A percentile compares a stretch with the other conserved stretches of the same genome.
Conservation (phyloP, 2,797 vertebrate genomes). For the Mormyrus proboscirostris region DNA sequence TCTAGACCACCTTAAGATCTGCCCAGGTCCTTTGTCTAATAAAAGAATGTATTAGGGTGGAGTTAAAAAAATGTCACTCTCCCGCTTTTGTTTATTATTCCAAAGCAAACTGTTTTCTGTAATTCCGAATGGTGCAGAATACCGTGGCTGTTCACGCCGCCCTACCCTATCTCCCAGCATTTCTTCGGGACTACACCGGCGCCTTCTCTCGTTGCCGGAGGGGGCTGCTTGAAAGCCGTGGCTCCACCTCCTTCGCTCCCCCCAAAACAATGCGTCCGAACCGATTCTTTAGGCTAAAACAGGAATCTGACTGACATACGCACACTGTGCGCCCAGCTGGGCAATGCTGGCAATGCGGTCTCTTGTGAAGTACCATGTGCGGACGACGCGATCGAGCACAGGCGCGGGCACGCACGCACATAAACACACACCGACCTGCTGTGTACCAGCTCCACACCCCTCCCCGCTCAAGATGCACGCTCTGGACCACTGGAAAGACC, state of each 20-base stretch:
- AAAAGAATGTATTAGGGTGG: slow-evolving; percentile 13
- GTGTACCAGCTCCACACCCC: slow-evolving; percentile 32
- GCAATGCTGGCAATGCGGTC: neutral
- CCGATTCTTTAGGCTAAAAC: neutral
- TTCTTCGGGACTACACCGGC: slow-evolving; percentile 22
- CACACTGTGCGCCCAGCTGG: neutral
- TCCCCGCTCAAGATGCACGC: slow-evolving; percentile 43
- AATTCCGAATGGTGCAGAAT: neutral
- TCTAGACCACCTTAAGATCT: slow-evolving; percentile 32
- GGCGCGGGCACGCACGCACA: neutral
- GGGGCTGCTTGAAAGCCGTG: neutral
- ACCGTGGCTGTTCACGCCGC: neutral
- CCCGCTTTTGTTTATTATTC: neutral
- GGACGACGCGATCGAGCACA: neutral
- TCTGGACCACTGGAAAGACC: slow-evolving; percentile 37
- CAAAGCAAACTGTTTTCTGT: neutral
- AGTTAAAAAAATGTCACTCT: slow-evolving; percentile 29
- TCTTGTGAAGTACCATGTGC: neutral
- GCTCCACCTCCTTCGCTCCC: slow-evolving; percentile 9
- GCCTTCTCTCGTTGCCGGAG: slow-evolving; percentile 16
- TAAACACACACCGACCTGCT: slow-evolving; percentile 49
- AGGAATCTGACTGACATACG: neutral
- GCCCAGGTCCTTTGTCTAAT: slow-evolving; percentile 27
- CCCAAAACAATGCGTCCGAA: neutral
- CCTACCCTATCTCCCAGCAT: slow-evolving; percentile 17